phyloP scores from a whole-genome alignment of 2,797 vertebrate genomes.

The Sebastolobus altivelis region DNA sequence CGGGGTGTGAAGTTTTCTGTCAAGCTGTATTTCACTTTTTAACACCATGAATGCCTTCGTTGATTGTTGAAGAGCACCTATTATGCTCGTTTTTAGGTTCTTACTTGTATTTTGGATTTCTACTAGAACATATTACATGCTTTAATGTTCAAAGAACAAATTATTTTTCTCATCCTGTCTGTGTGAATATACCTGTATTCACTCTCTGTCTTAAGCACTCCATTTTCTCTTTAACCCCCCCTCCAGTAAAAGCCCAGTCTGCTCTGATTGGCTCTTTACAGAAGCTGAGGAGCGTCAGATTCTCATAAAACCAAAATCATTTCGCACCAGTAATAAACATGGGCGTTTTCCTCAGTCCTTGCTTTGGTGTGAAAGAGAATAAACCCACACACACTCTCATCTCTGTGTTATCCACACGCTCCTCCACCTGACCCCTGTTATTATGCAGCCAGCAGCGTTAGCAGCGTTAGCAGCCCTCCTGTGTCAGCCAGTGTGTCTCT shows the following conservation, averaged over 20 bases:
- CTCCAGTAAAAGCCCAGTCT: too few species aligned
- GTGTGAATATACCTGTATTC: too few species aligned
- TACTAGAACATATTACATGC: too few species aligned
- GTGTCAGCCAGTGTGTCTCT: conserved; percentile 12
- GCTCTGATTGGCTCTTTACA: too few species aligned
- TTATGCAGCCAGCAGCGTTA: conserved; percentile 5
- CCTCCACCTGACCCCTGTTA: not conserved
- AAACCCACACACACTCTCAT: not conserved
- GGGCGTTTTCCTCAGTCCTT: not conserved
- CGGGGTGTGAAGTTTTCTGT: too few species aligned
- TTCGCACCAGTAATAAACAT: not conserved
- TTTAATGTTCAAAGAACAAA: too few species aligned
- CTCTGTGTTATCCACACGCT: not conserved
- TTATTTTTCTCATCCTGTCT: too few species aligned
- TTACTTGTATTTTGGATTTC: too few species aligned
- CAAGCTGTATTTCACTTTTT: not conserved
- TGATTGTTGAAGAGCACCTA: too few species aligned
- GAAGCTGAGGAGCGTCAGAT: not conserved
- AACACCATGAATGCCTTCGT: not conserved
- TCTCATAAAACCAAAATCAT: not conserved
- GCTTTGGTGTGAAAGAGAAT: not conserved
- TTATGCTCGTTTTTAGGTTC: too few species aligned
- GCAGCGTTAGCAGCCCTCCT: not conserved
- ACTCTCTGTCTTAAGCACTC: too few species aligned
- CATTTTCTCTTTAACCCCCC: too few species aligned